Evolutionary conservation across 2,888 invertebrate genomes (phyloP).

Genomic region (Neoitamus cyanurus): DNA sequence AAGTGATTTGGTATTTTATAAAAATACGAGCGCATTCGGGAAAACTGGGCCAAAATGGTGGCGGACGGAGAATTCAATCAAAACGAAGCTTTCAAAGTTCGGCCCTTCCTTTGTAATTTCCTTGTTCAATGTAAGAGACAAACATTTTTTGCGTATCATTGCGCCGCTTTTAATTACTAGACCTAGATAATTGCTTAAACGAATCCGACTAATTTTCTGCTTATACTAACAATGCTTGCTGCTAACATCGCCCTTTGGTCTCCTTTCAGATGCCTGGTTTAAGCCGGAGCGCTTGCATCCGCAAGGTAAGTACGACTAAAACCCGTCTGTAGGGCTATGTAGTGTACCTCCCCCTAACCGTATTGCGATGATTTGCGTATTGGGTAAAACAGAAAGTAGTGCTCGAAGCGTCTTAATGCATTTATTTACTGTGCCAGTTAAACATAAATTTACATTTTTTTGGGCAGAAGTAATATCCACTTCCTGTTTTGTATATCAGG

Average conservation of each 20-base stretch:
- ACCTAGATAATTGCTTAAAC: not conserved
- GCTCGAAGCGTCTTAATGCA: not conserved
- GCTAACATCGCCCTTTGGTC: slow-evolving; percentile 57
- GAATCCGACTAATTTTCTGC: not conserved
- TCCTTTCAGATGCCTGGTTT: slow-evolving; percentile 93
- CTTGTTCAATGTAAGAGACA: slow-evolving; percentile 64
- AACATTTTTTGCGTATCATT: not conserved
- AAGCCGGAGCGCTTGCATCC: slow-evolving; percentile 92
- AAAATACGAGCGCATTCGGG: not conserved
- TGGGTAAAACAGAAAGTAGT: not conserved
- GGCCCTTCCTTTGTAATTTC: slow-evolving; percentile 64
- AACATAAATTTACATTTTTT: not conserved
- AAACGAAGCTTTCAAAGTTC: slow-evolving; percentile 64
- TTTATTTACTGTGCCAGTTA: not conserved
- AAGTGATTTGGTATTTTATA: not conserved
- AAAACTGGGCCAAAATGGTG: slow-evolving; percentile 55
- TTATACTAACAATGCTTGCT: slow-evolving; percentile 36
- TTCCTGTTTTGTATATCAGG: too few relatives aligned
- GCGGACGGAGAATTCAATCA: slow-evolving; percentile 58
- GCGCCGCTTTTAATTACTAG: not conserved
- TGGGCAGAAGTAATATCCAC: not conserved
- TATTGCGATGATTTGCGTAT: not conserved
- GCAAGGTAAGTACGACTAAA: slow-evolving; percentile 76
- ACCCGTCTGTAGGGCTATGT: not conserved
- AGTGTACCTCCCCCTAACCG: not conserved